Percentiles rank a stretch among this genome's conserved stretches.
Conservation (phyloP, 2,888 invertebrate genomes). For the Hemaris fuciformis region DNA sequence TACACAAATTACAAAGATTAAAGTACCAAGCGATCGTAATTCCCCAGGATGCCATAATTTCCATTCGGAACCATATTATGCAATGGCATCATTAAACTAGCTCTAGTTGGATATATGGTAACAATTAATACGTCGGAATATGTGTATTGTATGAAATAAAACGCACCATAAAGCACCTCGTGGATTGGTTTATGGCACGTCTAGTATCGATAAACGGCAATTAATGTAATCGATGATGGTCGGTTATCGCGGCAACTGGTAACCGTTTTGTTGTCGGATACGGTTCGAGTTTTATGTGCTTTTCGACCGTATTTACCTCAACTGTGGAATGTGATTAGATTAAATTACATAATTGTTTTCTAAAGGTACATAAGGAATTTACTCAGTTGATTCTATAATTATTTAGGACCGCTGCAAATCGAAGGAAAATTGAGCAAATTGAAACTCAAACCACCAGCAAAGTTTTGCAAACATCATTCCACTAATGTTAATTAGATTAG, state of each 20-base stretch:
- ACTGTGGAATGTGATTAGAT: no score
- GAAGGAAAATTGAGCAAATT: no score
- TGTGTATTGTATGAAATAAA: constrained; percentile 6
- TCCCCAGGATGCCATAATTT: background rate
- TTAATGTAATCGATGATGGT: constrained; percentile 4
- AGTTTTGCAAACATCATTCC: no score
- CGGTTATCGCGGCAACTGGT: background rate
- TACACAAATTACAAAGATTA: background rate
- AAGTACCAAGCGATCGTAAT: background rate
- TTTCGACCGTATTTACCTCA: background rate
- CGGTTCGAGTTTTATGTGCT: background rate
- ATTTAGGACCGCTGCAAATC: no score
- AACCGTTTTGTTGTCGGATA: background rate
- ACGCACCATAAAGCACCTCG: background rate
- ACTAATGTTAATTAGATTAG: no score
- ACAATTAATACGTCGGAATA: background rate
- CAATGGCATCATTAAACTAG: background rate
- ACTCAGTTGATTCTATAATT: no score
- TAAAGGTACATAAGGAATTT: no score
- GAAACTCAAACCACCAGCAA: no score
- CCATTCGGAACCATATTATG: background rate
- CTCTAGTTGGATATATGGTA: background rate
- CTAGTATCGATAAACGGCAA: constrained; percentile 5
- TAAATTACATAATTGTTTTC: no score
- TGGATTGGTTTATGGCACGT: background rate